These are phyloP conservation scores for Procavia capensis DNA, from an alignment of 2,113 vertebrate species.

Conservation along the genomic window DNA sequence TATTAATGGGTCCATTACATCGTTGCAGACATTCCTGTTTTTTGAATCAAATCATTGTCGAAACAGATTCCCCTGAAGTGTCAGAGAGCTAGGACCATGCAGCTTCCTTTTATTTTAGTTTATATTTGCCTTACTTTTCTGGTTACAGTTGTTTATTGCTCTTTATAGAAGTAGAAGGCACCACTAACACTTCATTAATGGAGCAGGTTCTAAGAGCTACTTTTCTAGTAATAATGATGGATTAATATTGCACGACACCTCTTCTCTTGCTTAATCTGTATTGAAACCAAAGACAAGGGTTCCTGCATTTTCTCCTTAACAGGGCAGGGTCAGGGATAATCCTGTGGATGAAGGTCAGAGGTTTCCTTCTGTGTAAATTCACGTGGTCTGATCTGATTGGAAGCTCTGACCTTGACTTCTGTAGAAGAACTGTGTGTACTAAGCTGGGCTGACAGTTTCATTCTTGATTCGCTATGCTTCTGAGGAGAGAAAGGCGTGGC, in stretches of 20 bases:
- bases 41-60: conserved; percentile 28
- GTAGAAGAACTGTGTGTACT: neutral
- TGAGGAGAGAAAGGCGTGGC: neutral
- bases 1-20: neutral
- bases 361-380: neutral
- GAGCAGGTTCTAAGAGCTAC: neutral
- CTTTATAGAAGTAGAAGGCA: neutral
- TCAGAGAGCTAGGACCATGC: neutral
- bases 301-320: neutral
- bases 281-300: neutral
- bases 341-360: neutral
- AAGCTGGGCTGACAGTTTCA: neutral
- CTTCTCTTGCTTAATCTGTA: neutral
- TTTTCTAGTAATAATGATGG: conserved; percentile 31
- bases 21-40: neutral
- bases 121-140: neutral
- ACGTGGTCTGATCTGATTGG: neutral
- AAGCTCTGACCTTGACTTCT: neutral
- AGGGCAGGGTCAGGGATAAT: neutral
- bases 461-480: neutral
- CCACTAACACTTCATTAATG: neutral
- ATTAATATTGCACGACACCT: neutral
- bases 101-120: conserved; percentile 19
- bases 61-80: conserved; percentile 12
- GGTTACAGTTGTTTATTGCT: neutral